Evolutionary conservation across 2,797 vertebrate species (phyloP).

Genomic region (Cryptoprocta ferox): DNA sequence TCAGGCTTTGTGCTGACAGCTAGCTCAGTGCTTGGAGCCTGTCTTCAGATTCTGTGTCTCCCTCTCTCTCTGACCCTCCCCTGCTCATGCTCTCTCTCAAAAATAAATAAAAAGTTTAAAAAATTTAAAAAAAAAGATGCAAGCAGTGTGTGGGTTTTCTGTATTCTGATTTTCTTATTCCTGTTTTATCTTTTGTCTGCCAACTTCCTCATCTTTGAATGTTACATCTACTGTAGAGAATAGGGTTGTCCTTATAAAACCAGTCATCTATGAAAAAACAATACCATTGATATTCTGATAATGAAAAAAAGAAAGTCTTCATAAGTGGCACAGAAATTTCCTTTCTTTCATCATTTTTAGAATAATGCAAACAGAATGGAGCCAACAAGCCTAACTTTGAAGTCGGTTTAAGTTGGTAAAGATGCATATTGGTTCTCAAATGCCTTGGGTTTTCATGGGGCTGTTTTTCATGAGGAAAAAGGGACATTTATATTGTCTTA

Average conservation of each 20-base stretch:
- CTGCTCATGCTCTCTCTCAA: no score
- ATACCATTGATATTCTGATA: background rate
- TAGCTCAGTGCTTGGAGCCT: no score
- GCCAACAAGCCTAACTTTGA: background rate
- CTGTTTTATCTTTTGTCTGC: background rate
- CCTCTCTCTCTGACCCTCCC: no score
- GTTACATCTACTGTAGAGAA: background rate
- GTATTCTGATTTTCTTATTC: background rate
- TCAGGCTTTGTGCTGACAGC: no score
- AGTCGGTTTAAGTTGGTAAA: background rate
- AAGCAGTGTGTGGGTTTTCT: background rate
- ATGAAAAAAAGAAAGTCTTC: background rate
- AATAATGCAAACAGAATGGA: background rate
- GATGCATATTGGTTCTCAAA: background rate
- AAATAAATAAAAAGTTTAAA: no score
- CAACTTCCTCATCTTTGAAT: background rate
- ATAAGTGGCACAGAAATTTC: background rate
- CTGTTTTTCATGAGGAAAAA: background rate
- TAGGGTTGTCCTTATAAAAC: background rate
- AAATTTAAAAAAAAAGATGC: no score
- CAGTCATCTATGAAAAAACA: background rate
- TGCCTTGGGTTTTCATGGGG: background rate
- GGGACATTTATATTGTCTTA: background rate
- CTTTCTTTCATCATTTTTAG: background rate
- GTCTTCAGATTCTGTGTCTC: no score